Evolutionary conservation across 2,113 vertebrate species (phyloP).

Genomic region (Eretmochelys imbricata): DNA sequence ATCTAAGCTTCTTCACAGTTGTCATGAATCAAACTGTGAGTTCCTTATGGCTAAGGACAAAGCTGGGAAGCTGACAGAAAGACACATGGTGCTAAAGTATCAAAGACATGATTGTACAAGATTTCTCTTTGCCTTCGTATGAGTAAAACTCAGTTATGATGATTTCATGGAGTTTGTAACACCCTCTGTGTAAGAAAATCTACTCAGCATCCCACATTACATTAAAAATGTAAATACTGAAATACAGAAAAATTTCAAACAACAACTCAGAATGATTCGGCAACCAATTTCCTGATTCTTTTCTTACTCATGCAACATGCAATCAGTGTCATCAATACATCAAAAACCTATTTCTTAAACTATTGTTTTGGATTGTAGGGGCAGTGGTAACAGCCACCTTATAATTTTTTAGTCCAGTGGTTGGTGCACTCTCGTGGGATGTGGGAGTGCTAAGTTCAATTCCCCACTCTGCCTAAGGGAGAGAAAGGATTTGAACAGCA

Average conservation of each 20-base stretch:
- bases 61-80: background rate
- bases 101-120: background rate
- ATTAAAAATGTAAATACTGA: background rate
- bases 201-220: background rate
- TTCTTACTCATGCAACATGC: background rate
- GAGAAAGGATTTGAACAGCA: background rate
- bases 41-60: background rate
- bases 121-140: background rate
- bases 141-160: background rate
- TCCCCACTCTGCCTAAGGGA: background rate
- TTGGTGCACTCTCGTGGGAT: background rate
- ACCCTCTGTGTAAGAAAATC: background rate
- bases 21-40: background rate
- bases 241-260: slow-evolving; percentile 26
- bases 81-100: slow-evolving; percentile 2
- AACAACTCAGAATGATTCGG: background rate
- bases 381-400: background rate
- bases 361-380: background rate
- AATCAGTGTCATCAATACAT: background rate
- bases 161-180: background rate
- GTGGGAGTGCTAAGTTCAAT: background rate
- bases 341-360: background rate
- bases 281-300: background rate
- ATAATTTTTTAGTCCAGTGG: background rate
- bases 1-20: background rate